Evolutionary conservation across 2,888 invertebrate species (phyloP).

Genomic region (Synanthedon myopaeformis): DNA sequence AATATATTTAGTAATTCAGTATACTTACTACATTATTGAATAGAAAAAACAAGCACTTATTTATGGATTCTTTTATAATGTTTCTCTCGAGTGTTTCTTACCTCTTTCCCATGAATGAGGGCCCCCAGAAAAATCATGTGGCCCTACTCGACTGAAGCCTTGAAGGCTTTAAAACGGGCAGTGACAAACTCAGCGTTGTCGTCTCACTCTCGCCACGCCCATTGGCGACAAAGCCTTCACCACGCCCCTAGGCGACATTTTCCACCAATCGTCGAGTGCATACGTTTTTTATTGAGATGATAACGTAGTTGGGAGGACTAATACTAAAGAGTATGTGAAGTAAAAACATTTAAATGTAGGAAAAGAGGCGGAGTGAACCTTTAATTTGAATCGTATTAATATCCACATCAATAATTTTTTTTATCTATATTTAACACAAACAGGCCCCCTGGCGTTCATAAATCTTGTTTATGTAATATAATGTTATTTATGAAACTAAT

Average conservation of each 20-base stretch:
- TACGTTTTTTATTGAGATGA: constrained; percentile 29
- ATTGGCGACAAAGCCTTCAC: constrained; percentile 53
- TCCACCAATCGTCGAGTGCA: constrained; percentile 39
- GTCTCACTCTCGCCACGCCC: constrained; percentile 54
- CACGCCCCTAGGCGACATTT: constrained; percentile 63
- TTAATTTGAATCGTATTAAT: too few species aligned
- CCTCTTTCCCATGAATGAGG: too few species aligned
- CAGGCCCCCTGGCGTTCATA: too few species aligned
- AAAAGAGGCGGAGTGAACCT: background rate
- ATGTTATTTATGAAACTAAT: too few species aligned
- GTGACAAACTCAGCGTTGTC: constrained; percentile 41
- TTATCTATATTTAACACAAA: too few species aligned
- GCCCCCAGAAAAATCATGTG: background rate
- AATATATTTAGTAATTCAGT: too few species aligned
- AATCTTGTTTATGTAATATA: too few species aligned
- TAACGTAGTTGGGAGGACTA: background rate
- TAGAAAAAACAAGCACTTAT: too few species aligned
- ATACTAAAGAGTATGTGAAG: background rate
- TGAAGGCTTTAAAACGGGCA: constrained; percentile 35
- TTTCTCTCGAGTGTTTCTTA: too few species aligned
- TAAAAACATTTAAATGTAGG: background rate
- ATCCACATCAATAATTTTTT: too few species aligned
- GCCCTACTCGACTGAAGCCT: background rate
- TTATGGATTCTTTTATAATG: too few species aligned
- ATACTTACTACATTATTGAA: too few species aligned